Base-by-base conservation (phyloP, 2,888 invertebrate species). In the Tinea trinotella region DNA sequence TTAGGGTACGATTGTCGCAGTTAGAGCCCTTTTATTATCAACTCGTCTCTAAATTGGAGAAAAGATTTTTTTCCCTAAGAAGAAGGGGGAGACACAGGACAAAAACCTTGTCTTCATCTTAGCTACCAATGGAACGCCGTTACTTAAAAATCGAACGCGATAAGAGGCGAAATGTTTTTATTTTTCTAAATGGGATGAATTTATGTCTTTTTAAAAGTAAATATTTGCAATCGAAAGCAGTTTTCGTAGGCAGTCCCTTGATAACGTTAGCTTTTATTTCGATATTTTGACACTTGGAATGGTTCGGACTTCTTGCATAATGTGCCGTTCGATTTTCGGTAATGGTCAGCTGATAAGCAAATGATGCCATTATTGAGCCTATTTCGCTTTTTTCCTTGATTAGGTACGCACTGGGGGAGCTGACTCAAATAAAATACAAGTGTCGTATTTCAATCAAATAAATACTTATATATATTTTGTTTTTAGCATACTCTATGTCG, bases 11-110 rank as follows among this genome's bases (percentile, higher is more conserved):
- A 81, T 81, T 71, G 75, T 65, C 71, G 76, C 83, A 82, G 79
- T 86, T 84, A 85, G 82, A 82, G 84, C 83, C 86, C 81, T 84
- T 87, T 86, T 87, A 87, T 87, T 87, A 86, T 86, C 85, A 81
- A 69, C 79, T 78, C 74, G 79, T 72, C 76, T 84, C 73, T 82
- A 82, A 87, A 87, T 86, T 86, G 80, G 80, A 78, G 70, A 85
- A 85, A 81, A 83, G 79, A 81, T 86, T 80, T 80, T 79, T 74
- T 71, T 74, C 70, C 74, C 74, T 68, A 69, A 66, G 70, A 73
- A 78, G 77, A 80, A 82, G 75, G 30, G 76, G 78, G 80, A 77
- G 72, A 73, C 70, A 59, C 72, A 71, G 78, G 75, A 79, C 76
- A 78, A 79, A 69, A 82, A 80, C 79, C 78, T 74, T 76, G 79